These are phyloP conservation scores for Drosophila bipectinata DNA, from an alignment of 1,140 invertebrate genomes.

Conservation along the genomic window DNA sequence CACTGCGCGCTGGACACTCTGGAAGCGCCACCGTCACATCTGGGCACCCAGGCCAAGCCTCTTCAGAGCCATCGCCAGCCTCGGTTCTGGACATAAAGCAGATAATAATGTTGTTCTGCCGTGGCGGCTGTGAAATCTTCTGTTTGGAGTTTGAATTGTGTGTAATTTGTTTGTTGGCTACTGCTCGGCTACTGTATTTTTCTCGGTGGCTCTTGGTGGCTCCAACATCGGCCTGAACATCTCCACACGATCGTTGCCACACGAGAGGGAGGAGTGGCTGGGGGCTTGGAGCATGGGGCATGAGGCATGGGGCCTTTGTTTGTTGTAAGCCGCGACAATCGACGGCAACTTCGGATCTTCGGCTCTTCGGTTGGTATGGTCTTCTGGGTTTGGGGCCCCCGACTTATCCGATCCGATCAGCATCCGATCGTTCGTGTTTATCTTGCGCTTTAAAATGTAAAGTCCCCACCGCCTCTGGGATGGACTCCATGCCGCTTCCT, in stretches of 20 bases:
- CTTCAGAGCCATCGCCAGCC: constrained; percentile 32
- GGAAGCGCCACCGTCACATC: constrained; percentile 59
- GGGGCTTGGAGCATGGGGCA: background rate
- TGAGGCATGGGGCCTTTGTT: constrained; percentile 39
- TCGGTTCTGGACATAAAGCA: constrained; percentile 67
- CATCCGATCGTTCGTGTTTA: constrained; percentile 64
- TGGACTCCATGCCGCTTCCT: constrained; percentile 24
- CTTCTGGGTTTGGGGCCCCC: constrained; percentile 4
- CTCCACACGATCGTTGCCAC: constrained; percentile 55
- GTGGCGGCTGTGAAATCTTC: constrained; percentile 73
- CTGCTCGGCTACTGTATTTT: constrained; percentile 78
- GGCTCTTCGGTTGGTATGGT: background rate
- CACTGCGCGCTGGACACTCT: constrained; percentile 33
- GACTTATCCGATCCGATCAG: constrained; percentile 69
- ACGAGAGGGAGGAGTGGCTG: too few relatives aligned
- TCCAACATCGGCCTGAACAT: constrained; percentile 35
- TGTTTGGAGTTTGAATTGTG: constrained; percentile 80
- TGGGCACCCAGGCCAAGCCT: constrained; percentile 25
- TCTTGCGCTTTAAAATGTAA: constrained; percentile 69
- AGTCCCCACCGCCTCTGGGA: constrained; percentile 9
- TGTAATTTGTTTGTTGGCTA: constrained; percentile 81
- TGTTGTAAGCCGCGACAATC: constrained; percentile 73
- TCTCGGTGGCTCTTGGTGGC: background rate
- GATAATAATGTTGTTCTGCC: constrained; percentile 77
- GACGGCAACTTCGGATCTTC: constrained; percentile 13